phyloP scores from a whole-genome alignment of 2,888 invertebrate genomes.

The Mythimna lalbum region DNA sequence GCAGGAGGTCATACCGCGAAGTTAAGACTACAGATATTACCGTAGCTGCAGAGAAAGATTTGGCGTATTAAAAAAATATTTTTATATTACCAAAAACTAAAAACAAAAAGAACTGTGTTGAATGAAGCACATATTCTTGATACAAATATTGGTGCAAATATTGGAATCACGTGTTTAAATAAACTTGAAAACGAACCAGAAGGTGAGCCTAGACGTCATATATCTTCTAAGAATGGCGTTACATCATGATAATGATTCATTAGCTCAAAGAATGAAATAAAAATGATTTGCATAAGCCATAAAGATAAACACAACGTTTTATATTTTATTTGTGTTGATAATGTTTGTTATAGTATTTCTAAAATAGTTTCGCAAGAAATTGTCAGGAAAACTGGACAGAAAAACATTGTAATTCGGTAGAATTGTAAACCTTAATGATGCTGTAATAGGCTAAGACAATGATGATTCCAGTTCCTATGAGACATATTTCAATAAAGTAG shows the following conservation, averaged over 20 bases:
- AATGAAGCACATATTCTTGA: slow-evolving; percentile 24
- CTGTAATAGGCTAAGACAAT: neutral
- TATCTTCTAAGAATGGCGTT: slow-evolving; percentile 38
- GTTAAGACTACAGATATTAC: neutral
- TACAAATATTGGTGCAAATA: slow-evolving; percentile 38
- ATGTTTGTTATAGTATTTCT: slow-evolving; percentile 13
- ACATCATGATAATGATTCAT: slow-evolving; percentile 51
- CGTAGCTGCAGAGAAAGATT: too few relatives aligned
- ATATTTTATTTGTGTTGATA: slow-evolving; percentile 6
- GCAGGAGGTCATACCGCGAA: neutral
- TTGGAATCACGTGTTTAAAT: slow-evolving; percentile 39
- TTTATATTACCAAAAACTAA: neutral
- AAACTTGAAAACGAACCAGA: slow-evolving; percentile 33
- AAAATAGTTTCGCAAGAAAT: slow-evolving; percentile 1
- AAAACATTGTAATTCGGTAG: neutral
- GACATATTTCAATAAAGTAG: neutral
- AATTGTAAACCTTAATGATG: neutral
- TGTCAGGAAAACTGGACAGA: neutral
- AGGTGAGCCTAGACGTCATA: slow-evolving; percentile 51
- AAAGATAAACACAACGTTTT: slow-evolving; percentile 26
- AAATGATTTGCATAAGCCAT: slow-evolving; percentile 32
- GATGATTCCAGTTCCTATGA: neutral
- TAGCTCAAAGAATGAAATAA: slow-evolving; percentile 30
- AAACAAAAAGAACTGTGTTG: neutral
- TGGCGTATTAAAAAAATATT: neutral